Evolutionary conservation across 2,113 vertebrate species (phyloP), one percentile per base, ranked within the genome.

Genomic region (Asarcornis scutulata): DNA sequence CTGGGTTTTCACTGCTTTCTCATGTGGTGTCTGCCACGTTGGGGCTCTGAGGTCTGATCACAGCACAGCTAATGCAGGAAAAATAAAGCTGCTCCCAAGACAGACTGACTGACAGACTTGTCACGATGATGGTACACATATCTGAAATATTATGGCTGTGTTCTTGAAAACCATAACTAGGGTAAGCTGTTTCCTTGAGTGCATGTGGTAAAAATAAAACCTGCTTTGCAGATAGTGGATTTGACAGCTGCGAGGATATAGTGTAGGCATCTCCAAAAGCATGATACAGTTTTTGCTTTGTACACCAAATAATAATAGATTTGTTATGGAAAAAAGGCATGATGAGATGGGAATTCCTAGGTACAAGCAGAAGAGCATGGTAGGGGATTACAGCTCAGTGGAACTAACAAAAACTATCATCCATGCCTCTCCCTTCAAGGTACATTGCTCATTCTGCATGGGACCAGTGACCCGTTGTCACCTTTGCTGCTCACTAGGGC

Each of bases 31-130:
- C 91, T 91, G 85, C 78, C 78, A 86, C 27, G 2, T n/a, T 77
- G 87, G 82, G 46, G 50, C 62, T 93, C 67, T 76, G 66, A n/a
- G 75, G 78, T 87, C 87, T 94, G 82, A 95, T 91, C 93, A 69
- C 93, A 92, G 62, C 17, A 69, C 48, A 83, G 74, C 42, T 93
- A 91, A 89, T 80, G 79, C 72, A 79, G 63, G 40, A 83, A 96
- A 94, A 96, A 92, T 88, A 96, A 96, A 96, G 89, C 95, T 96
- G 93, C 91, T 97, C 87, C 53, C 50, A 42, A 95, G 91, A 79
- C 91, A 82, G 84, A 91, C 84, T 96, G 91, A 95, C 91, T 95
- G 94, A 88, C 95, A 97, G 95, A 63, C 82, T 88, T 94, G 93
- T 95, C 93, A 77, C 21, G 67, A 55, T 83, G 91, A 68, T 34